A percentile compares a stretch with the other conserved stretches of the same genome.
phyloP scores from a whole-genome alignment of 2,888 invertebrate genomes.

The Scelioninae gen. 2 region DNA sequence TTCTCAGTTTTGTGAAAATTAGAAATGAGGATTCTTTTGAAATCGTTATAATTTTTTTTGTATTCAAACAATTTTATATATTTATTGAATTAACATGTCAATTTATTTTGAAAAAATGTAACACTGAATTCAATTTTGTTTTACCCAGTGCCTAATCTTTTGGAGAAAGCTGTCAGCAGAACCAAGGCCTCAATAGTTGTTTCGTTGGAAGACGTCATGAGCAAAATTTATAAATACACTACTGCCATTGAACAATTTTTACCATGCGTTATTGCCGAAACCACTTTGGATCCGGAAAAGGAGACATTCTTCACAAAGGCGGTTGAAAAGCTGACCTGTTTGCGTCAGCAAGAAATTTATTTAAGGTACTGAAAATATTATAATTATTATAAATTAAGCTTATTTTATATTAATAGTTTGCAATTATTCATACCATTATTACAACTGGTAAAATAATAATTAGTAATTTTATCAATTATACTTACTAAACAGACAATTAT shows the following conservation, averaged over 20 bases:
- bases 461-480: no score
- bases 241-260: slow-evolving; percentile 77
- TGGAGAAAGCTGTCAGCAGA: slow-evolving; percentile 68
- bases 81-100: no score
- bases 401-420: no score
- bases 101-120: no score
- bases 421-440: neutral
- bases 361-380: slow-evolving; percentile 32
- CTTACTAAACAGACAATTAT: no score
- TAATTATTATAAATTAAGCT: no score
- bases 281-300: slow-evolving; percentile 9
- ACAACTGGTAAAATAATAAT: no score
- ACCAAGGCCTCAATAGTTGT: slow-evolving; percentile 67
- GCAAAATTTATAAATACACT: slow-evolving; percentile 75
- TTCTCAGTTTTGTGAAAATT: no score
- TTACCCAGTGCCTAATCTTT: slow-evolving; percentile 72
- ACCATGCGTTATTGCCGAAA: slow-evolving; percentile 72
- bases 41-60: no score
- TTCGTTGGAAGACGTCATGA: slow-evolving; percentile 70
- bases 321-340: slow-evolving; percentile 15
- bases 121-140: no score
- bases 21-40: no score
- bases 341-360: slow-evolving; percentile 45
- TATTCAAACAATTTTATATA: no score
- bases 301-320: slow-evolving; percentile 23